phyloP scores from a whole-genome alignment of 2,797 vertebrate species.

The Lithobates pipiens region DNA sequence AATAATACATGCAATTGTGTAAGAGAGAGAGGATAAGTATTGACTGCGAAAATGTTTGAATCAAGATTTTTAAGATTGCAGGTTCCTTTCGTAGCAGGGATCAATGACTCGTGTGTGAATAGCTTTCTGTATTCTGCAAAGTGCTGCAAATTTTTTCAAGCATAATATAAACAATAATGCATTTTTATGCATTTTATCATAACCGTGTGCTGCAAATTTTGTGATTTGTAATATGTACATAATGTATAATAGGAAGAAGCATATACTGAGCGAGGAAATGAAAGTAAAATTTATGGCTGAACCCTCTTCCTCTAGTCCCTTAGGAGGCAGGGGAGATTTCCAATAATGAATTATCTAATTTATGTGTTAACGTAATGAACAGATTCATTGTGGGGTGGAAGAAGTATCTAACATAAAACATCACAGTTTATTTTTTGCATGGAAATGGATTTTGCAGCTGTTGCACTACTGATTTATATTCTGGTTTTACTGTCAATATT shows the following conservation, averaged over 20 bases:
- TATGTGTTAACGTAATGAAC: conserved; percentile 43
- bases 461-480: background rate
- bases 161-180: background rate
- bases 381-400: conserved; percentile 4
- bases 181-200: no score
- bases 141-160: background rate
- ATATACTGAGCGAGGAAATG: conserved; percentile 67
- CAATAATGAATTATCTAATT: conserved; percentile 72
- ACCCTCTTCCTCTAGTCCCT: conserved; percentile 65
- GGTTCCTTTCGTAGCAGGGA: no score
- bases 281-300: conserved; percentile 69
- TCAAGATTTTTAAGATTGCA: no score
- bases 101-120: no score
- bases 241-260: conserved; percentile 7
- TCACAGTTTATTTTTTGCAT: background rate
- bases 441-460: background rate
- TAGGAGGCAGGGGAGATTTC: conserved; percentile 63
- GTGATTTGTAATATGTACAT: background rate
- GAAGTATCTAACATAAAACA: background rate
- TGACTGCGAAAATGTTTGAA: no score
- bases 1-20: no score
- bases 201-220: background rate
- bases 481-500: background rate
- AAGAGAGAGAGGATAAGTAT: no score
- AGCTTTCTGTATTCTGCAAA: background rate